Evolutionary conservation across 2,113 vertebrate genomes (phyloP), one percentile per base, ranked within the genome.

Genomic region (Gadus macrocephalus): DNA sequence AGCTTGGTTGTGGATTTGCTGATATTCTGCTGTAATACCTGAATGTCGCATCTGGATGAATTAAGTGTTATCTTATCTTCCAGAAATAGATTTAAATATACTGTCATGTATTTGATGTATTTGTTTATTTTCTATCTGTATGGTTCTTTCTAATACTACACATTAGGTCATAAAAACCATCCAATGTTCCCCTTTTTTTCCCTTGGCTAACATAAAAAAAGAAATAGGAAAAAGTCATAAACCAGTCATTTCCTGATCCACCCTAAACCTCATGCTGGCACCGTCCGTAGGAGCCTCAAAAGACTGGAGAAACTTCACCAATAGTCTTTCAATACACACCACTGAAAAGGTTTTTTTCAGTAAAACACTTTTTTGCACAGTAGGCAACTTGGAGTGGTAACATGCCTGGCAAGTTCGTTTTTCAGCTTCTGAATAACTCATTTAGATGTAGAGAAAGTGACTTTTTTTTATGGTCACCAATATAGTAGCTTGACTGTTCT

Each of bases 251-350:
- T 86, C 85, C 88, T 80, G 76, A 82, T 80, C 85, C 88, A 79
- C 85, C 87, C 84, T 71, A 71, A 85, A 86, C 87, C 87, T 78
- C 75, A 81, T 31, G 73, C 78, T 83, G 75, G 73, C 75, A 78
- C 71, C 74, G 77, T 75, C 77, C 15, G 63, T n/a, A 71, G 72
- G 76, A 71, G 73, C 72, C 35, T 67, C 49, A 53, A 31, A 35
- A 67, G 20, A 64, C 58, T 14, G 64, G 55, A 61, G 69, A 70
- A 73, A 68, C 35, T 69, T 71, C 60, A 70, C 17, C 22, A 67
- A 69, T 63, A 25, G 3, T 58, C 77, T 66, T 79, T n/a, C 69
- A 58, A 71, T 49, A 61, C 3, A 66, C 38, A 69, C 27, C 22
- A 64, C 22, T 73, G 17, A 28, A 73, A 68, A 62, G 67, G 64